Evolutionary conservation across 2,888 invertebrate genomes (phyloP).

Genomic region (Polylopha cassiicola): DNA sequence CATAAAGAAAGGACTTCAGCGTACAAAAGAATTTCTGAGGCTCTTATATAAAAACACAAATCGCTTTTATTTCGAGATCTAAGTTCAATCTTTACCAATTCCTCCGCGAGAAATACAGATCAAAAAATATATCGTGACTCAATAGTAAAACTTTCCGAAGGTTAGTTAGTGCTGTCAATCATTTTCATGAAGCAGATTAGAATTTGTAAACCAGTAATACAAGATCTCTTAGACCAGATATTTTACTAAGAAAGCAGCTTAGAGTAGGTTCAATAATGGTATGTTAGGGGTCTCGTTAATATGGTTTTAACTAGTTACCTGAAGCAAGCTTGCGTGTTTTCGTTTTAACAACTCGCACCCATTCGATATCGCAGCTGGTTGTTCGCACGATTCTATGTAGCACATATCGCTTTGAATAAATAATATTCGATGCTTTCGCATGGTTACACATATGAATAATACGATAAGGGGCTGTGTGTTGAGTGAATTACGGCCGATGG

Average conservation of each 20-base stretch:
- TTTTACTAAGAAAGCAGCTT: neutral
- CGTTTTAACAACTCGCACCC: constrained; percentile 22
- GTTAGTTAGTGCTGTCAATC: constrained; percentile 6
- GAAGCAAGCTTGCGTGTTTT: constrained; percentile 21
- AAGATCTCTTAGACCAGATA: neutral
- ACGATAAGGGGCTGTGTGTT: constrained; percentile 15
- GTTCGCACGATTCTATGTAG: constrained; percentile 23
- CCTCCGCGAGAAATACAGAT: neutral
- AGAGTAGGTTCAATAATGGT: constrained; percentile 7
- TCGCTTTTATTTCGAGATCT: neutral
- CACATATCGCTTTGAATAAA: constrained; percentile 26
- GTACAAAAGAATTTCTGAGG: constrained; percentile 10
- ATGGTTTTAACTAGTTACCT: constrained; percentile 14
- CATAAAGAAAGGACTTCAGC: constrained; percentile 3
- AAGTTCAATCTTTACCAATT: no score
- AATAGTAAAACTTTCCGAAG: constrained; percentile 1
- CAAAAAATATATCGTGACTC: neutral
- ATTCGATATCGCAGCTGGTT: constrained; percentile 20
- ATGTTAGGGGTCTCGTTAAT: constrained; percentile 4
- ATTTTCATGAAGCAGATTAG: constrained; percentile 3
- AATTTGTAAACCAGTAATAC: neutral
- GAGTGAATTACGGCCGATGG: constrained; percentile 15
- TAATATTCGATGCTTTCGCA: constrained; percentile 25
- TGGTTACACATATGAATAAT: constrained; percentile 22
- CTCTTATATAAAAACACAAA: neutral